Evolutionary conservation across 2,113 vertebrate genomes (phyloP), one percentile per base, ranked within the genome.

Genomic region (Cromileptes altivelis): DNA sequence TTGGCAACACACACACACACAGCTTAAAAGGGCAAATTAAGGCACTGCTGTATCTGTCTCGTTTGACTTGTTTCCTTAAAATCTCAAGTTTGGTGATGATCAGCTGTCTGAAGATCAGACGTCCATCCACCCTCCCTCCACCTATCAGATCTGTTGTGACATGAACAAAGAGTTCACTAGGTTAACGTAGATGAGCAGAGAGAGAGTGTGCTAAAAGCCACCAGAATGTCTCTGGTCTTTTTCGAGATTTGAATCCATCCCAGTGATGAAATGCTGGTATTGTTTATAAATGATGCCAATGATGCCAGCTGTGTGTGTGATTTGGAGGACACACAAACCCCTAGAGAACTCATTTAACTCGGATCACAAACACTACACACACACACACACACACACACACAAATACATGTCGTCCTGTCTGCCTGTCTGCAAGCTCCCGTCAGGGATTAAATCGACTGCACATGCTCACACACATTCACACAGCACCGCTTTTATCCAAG

Each of bases 391-490:
- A 75, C 42, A 86, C 42, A 57, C 76, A 63, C 25, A 71, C 64
- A 68, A 45, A 55, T 77, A 64, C n/a, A 63, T n/a, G 5, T 27
- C 40, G 25, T 30, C 30, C 50, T 63, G n/a, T 55, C 53, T n/a
- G 77, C 62, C 58, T 64, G 65, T 78, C 47, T 85, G 74, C 42
- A 23, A 82, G 60, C 70, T 78, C 47, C 81, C 14, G 0, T 45
- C 64, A 4, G 79, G 73, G 85, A 91, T 90, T 87, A 87, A 78
- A 75, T 57, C 80, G 78, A 33, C 81, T 70, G 73, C 82, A 77
- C 61, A 64, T 81, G 81, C 70, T 58, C 61, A 64, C 50, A 58
- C 61, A 45, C 25, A 58, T 56, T 73, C 76, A 81, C 69, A 71
- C 79, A 56, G 69, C 64, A 25, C 75, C 78, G 83, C 74, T 77